Percentiles rank a stretch among this genome's conserved stretches.
These are phyloP conservation scores for Lucinisca nassula DNA, from an alignment of 2,888 invertebrate species.

Conservation along the genomic window DNA sequence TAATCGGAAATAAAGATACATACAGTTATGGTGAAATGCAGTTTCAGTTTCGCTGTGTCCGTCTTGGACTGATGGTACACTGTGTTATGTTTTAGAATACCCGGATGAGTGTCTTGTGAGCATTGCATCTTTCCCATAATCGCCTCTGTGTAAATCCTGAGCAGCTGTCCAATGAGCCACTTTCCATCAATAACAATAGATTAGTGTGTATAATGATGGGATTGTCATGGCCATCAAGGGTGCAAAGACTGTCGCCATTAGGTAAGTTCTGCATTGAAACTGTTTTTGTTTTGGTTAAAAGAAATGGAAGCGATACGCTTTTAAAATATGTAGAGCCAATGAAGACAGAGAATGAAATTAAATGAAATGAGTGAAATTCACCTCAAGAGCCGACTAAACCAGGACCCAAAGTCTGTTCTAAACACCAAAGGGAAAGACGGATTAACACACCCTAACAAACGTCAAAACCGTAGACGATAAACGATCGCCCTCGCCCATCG, in stretches of 20 bases:
- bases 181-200: background rate
- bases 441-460: no score
- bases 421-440: no score
- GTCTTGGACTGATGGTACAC: background rate
- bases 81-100: background rate
- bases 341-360: no score
- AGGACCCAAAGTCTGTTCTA: no score
- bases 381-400: no score
- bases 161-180: background rate
- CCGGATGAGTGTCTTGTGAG: background rate
- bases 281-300: no score
- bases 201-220: background rate
- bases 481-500: no score
- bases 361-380: no score
- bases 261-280: no score
- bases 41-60: background rate
- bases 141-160: background rate
- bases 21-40: background rate
- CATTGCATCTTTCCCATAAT: background rate
- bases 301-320: background rate
- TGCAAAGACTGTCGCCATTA: background rate
- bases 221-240: constrained; percentile 1
- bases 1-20: no score
- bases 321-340: no score
- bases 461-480: no score